Evolutionary conservation across 1,140 invertebrate species (phyloP), one percentile per base, ranked within the genome.

Genomic region (Sinella curviseta): DNA sequence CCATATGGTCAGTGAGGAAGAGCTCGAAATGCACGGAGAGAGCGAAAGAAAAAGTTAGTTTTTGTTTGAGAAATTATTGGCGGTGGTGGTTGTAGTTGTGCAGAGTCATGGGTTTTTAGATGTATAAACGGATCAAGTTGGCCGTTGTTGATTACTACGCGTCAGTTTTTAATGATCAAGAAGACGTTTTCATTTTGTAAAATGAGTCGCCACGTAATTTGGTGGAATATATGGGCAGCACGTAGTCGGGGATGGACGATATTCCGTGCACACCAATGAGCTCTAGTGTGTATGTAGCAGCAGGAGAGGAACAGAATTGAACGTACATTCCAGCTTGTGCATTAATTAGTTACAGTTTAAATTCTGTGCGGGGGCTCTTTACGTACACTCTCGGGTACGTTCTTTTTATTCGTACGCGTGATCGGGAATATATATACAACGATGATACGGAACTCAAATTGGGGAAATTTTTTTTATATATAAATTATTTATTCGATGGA

Each of bases 261-360:
- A 33, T 33, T 8, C 24, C 31, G 28, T 33, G 65, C 65, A 70
- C 26, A 70, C 65, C 26, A 70, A 70, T 70, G 65, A 70, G 65
- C 8, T 33, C 14, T 31, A 20, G 20, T 48, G 20, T n/a, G 39
- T 20, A 65, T 65, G 24, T 65, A 48, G 20, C 14, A 65, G 57
- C 8, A 65, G 26, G 24, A 26, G 24, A 65, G 4, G 24, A 14
- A 26, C 57, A 65, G 24, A 65, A 65, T 65, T 16, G 57, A 4
- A 26, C 24, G 57, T 65, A 48, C 39, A 48, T 48, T 70, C 65
- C 65, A 70, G 65, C 28, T 33, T n/a, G n/a, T 70, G 65, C 65
- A 70, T 70, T 70, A 70, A 70, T 70, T 70, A 70, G 8, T 70
- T 24, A 3, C 4, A 30, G 65, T 70, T 70, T 17, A 70, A 70